phyloP scores from a whole-genome alignment of 2,888 invertebrate species.

The Mythimna pallens region DNA sequence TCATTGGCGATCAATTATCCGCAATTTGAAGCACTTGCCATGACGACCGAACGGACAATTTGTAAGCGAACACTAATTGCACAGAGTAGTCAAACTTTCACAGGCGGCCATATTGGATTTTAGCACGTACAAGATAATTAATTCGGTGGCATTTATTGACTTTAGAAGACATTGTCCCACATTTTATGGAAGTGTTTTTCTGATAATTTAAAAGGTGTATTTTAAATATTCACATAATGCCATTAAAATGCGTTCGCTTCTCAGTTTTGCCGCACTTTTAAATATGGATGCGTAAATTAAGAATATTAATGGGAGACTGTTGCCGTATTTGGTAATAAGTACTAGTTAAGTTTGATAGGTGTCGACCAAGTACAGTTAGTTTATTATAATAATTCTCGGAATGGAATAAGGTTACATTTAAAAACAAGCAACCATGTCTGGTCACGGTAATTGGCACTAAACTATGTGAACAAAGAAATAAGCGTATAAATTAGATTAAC shows the following conservation, averaged over 20 bases:
- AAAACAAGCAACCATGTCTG: slow-evolving; percentile 13
- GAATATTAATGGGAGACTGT: slow-evolving; percentile 25
- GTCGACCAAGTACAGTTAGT: slow-evolving; percentile 21
- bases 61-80: slow-evolving; percentile 83
- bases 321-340: slow-evolving; percentile 47
- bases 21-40: slow-evolving; percentile 85
- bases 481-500: neutral
- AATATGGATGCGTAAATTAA: slow-evolving; percentile 49
- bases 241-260: slow-evolving; percentile 14
- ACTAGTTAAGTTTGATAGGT: slow-evolving; percentile 50
- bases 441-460: slow-evolving; percentile 39
- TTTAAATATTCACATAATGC: slow-evolving; percentile 10
- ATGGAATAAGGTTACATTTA: slow-evolving; percentile 34
- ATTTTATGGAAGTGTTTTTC: slow-evolving; percentile 47
- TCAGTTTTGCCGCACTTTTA: slow-evolving; percentile 23
- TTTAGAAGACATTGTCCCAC: slow-evolving; percentile 60
- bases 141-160: slow-evolving; percentile 67
- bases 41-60: slow-evolving; percentile 79
- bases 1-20: slow-evolving; percentile 87
- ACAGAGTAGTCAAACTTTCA: slow-evolving; percentile 80
- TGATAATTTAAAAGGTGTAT: slow-evolving; percentile 40
- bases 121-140: slow-evolving; percentile 78
- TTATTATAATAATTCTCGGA: slow-evolving; percentile 32
- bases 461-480: slow-evolving; percentile 7
- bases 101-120: slow-evolving; percentile 66